Evolutionary conservation across 2,888 invertebrate genomes (phyloP), one percentile per base, ranked within the genome.

Genomic region (Aspidiotus rigidus): DNA sequence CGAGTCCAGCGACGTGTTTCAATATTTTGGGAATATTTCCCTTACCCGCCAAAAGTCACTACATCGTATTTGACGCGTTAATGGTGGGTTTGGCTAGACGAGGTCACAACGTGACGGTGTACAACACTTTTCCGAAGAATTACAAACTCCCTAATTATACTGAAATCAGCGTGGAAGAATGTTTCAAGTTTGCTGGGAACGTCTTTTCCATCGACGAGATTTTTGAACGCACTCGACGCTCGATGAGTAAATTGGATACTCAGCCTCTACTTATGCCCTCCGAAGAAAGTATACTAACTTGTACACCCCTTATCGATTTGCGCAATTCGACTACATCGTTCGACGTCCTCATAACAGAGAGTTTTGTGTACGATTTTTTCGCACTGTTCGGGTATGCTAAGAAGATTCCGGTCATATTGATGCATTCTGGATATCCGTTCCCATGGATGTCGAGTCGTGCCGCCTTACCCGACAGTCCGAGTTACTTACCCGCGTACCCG

Each of bases 321-420:
- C 28, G 28, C 28, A 28, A 28, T 28, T 28, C 28, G 28, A 28
- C 28, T 28, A 28, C 60, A 9, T 10, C 17, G n/a, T 69, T 44
- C 74, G 88, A 90, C 76, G 77, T 89, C 0, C 80, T 88, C 7
- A 76, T 90, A 0, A 79, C 84, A 66, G 89, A 90, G 77, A 83
- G 83, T 69, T 89, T 90, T 75, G 87, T 86, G 16, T 59, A 10
- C 62, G 86, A 89, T 75, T 88, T 89, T 75, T 84, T 84, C 76
- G 77, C 87, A 73, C 85, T 84, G 1, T 76, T 90, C 44, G 84
- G 84, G 0, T 80, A 86, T 74, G 82, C 84, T 73, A 41, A 56
- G 2, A 42, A 41, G 13, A 41, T 64, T 11, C 64, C 64, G 0
- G 42, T n/a, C 1, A 80, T 87, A 0, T 80, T 80, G 0, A 74